Evolutionary conservation across 2,113 vertebrate genomes (phyloP), one percentile per base, ranked within the genome.

Genomic region (Numenius arquata): DNA sequence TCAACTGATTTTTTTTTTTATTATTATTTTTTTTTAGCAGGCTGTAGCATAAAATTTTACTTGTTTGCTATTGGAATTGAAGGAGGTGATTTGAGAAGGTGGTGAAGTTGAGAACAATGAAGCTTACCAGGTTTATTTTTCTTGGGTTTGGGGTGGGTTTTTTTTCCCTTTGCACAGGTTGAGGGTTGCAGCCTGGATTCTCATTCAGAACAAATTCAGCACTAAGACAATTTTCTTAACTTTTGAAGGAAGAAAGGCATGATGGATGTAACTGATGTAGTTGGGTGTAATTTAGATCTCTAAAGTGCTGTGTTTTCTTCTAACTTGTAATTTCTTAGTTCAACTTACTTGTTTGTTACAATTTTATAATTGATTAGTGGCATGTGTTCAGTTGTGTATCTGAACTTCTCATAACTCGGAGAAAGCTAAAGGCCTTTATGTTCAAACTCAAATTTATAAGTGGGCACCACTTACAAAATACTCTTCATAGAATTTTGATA

Each of bases 241-340:
- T 6, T 65, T 56, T 87, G 50, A 67, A 88, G 45, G 71, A 66
- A 32, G 34, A 79, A 65, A 47, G 40, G 18, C 8, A 6, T 11
- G 7, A 5, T 53, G 23, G 6, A 48, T 52, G 2, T 50, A 74
- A 72, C n/a, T 62, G 9, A 27, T 4, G 8, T 3, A 0, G 4
- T 11, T 63, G 38, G 27, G 72, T 82, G 13, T 66, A 91, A 63
- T 29, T 71, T 0, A 0, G 1, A 1, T 48, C 34, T 74, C 17
- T 79, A 38, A 68, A 8, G 3, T 53, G 34, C 53, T 27, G 0
- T 34, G 7, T 74, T 76, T 78, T 66, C 27, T 32, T 90, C 7
- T 73, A 27, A 73, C 20, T 58, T 77, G 2, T 47, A 12, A 40
- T 72, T 68, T 68, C 23, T 48, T 67, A 38, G 17, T 72, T 81